Conservation (phyloP, 2,797 vertebrate genomes). For the Phalanger gymnotis region DNA sequence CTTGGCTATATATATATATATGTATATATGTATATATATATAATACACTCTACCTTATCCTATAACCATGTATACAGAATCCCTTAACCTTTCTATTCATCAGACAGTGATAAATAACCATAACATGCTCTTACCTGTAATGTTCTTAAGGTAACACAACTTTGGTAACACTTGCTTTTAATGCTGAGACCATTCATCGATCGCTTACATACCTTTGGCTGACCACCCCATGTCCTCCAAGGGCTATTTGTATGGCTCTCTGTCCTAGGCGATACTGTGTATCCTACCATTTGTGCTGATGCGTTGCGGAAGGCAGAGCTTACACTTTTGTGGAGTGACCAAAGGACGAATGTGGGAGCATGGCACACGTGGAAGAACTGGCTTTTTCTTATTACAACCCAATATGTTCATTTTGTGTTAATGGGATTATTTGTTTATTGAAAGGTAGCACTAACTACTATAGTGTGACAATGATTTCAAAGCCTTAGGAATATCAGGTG, state of each 20-base stretch:
- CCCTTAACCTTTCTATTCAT: constrained; percentile 77
- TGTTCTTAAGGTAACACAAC: constrained; percentile 79
- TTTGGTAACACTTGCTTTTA: constrained; percentile 86
- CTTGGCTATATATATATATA: constrained; percentile 65
- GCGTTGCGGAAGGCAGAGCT: constrained; percentile 80
- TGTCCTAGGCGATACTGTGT: constrained; percentile 80
- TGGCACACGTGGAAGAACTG: constrained; percentile 74
- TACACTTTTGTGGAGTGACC: constrained; percentile 78
- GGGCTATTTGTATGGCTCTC: constrained; percentile 84
- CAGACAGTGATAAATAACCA: constrained; percentile 78
- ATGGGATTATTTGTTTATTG: constrained; percentile 66
- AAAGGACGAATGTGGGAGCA: constrained; percentile 71
- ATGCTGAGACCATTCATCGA: constrained; percentile 80
- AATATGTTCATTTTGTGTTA: constrained; percentile 78
- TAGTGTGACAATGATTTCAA: constrained; percentile 73
- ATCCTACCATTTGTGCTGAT: constrained; percentile 79
- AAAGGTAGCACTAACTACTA: constrained; percentile 68
- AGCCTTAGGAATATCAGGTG: constrained; percentile 74
- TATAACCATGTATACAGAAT: constrained; percentile 76
- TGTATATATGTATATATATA: constrained; percentile 69
- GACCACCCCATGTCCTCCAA: constrained; percentile 82
- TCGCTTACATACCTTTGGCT: constrained; percentile 83
- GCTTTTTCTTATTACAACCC: constrained; percentile 55
- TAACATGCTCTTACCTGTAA: constrained; percentile 80
- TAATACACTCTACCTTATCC: constrained; percentile 78